These are phyloP conservation scores for Diadema setosum DNA, from an alignment of 35 echinoderm and acorn worm species.

Conservation along the genomic window DNA sequence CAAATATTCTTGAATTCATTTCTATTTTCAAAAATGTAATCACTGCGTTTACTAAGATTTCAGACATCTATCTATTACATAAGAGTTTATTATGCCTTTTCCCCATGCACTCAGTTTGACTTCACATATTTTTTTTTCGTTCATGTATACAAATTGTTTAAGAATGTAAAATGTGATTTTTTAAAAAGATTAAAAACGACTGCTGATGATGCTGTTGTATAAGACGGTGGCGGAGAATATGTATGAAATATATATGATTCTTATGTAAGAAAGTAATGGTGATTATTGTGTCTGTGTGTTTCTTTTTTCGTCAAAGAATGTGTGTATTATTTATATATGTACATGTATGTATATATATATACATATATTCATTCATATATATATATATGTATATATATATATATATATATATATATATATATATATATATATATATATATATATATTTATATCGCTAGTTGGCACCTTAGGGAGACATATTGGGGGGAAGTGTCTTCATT, in stretches of 20 bases:
- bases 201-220: neutral
- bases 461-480: no score
- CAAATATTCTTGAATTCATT: neutral
- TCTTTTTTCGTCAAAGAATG: no score
- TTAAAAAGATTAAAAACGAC: neutral
- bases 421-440: no score
- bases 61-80: neutral
- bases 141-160: neutral
- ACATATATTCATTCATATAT: no score
- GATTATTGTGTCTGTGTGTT: no score
- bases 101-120: neutral
- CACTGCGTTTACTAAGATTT: neutral
- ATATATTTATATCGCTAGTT: no score
- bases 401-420: no score
- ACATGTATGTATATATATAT: no score
- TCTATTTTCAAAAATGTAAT: conserved; percentile 4
- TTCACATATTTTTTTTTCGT: neutral
- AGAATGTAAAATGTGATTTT: neutral
- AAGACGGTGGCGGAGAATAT: neutral
- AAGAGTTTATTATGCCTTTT: neutral
- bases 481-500: no score
- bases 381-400: no score
- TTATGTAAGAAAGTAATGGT: neutral
- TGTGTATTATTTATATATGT: no score
- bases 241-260: conserved; percentile 4